phyloP scores from a whole-genome alignment of 2,888 invertebrate genomes.

The Archips crataeganus region DNA sequence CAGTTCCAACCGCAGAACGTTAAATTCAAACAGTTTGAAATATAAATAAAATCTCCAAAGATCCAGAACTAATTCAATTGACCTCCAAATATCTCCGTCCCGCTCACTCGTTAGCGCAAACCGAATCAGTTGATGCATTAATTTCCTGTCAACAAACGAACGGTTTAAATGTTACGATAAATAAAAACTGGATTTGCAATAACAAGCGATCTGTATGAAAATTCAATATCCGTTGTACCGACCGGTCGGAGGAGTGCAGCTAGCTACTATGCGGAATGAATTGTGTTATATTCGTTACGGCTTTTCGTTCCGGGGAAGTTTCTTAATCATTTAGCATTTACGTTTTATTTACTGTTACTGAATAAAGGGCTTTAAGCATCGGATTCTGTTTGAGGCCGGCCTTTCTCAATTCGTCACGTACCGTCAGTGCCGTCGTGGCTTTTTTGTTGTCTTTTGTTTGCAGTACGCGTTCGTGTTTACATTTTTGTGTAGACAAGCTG shows the following conservation, averaged over 20 bases:
- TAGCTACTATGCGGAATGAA: slow-evolving; percentile 62
- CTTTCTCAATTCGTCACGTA: slow-evolving; percentile 39
- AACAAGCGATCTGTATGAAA: slow-evolving; percentile 80
- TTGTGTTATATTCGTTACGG: slow-evolving; percentile 61
- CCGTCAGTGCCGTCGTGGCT: neutral
- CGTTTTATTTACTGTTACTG: slow-evolving; percentile 18
- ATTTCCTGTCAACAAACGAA: slow-evolving; percentile 78
- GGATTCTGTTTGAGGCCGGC: slow-evolving; percentile 31
- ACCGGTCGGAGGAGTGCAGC: slow-evolving; percentile 64
- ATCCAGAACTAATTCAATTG: slow-evolving; percentile 42
- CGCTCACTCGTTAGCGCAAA: slow-evolving; percentile 61
- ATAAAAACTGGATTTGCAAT: slow-evolving; percentile 70
- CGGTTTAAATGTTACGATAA: slow-evolving; percentile 71
- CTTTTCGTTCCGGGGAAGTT: slow-evolving; percentile 35
- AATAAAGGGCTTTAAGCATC: slow-evolving; percentile 5
- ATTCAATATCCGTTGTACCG: slow-evolving; percentile 80
- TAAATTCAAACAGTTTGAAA: slow-evolving; percentile 24
- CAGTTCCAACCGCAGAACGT: slow-evolving; percentile 22
- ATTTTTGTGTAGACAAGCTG: neutral
- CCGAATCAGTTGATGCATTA: slow-evolving; percentile 73
- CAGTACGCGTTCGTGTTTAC: slow-evolving; percentile 9
- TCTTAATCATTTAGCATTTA: slow-evolving; percentile 38
- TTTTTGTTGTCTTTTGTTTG: slow-evolving; percentile 11
- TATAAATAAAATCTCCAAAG: slow-evolving; percentile 39
- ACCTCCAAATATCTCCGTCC: slow-evolving; percentile 46